A percentile compares a stretch with the other conserved stretches of the same genome.
Conservation (phyloP, 2,113 vertebrate genomes). For the Festucalex cinctus region DNA sequence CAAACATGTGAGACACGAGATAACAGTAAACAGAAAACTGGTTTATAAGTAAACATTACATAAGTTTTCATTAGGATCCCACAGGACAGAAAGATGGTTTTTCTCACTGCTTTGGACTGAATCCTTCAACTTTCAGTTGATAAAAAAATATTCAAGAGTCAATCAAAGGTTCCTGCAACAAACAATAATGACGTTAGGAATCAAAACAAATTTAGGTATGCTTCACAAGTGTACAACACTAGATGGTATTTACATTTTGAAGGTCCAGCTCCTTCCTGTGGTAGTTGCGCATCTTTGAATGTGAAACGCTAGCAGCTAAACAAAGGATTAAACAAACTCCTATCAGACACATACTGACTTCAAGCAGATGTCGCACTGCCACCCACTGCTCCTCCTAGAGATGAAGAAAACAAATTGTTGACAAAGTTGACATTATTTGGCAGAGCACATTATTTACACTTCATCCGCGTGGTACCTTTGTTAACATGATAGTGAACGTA, state of each 20-base stretch:
- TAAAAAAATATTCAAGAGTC: slow-evolving; percentile 40
- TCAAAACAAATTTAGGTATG: background rate
- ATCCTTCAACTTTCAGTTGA: slow-evolving; percentile 15
- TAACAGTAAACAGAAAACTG: background rate
- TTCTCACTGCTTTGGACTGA: slow-evolving; percentile 2
- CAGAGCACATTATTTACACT: background rate
- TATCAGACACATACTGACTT: slow-evolving; percentile 62
- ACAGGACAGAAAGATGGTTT: background rate
- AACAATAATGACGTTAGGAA: background rate
- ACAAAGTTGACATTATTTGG: background rate
- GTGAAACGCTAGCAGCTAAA: slow-evolving; percentile 50
- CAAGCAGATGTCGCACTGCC: slow-evolving; percentile 62
- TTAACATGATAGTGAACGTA: slow-evolving; percentile 66
- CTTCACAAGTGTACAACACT: background rate
- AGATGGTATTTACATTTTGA: slow-evolving; percentile 56
- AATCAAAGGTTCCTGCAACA: slow-evolving; percentile 63
- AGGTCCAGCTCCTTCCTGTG: slow-evolving; percentile 40
- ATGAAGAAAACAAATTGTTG: slow-evolving; percentile 14
- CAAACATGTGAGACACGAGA: background rate
- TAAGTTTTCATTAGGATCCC: background rate
- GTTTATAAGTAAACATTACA: background rate
- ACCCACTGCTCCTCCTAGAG: slow-evolving; percentile 61
- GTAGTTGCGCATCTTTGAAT: slow-evolving; percentile 24
- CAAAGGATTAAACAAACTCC: slow-evolving; percentile 65
- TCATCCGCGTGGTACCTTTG: slow-evolving; percentile 56